These are phyloP conservation scores for Amblyornis subalaris DNA, from an alignment of 2,113 vertebrate genomes.

Conservation along the genomic window DNA sequence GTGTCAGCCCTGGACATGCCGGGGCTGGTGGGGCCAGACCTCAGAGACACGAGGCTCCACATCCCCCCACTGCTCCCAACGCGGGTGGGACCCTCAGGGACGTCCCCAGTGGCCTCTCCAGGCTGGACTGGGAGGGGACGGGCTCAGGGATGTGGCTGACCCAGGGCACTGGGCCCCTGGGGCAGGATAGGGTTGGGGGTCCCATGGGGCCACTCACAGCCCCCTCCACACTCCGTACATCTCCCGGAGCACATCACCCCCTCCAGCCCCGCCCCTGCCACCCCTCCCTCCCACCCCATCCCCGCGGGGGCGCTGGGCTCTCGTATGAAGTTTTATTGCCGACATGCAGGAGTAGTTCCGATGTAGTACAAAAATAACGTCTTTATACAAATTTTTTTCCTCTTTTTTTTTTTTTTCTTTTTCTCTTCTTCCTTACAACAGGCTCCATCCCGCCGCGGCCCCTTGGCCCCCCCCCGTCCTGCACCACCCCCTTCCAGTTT, in stretches of 20 bases:
- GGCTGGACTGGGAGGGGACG: background rate
- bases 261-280: accelerated
- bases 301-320: conserved; percentile 38
- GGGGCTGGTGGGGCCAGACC: background rate
- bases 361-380: conserved; percentile 98
- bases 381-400: conserved; percentile 92
- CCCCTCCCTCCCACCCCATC: background rate
- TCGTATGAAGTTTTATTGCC: conserved; percentile 89
- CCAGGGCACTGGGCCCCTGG: background rate
- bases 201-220: background rate
- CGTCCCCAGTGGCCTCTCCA: accelerated
- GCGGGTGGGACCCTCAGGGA: background rate
- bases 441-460: conserved; percentile 69
- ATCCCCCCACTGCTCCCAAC: background rate
- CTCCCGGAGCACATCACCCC: background rate
- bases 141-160: background rate
- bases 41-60: too few relatives aligned
- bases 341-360: conserved; percentile 95
- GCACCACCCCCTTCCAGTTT: conserved; percentile 61
- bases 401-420: conserved; percentile 58
- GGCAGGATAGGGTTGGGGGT: background rate
- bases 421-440: conserved; percentile 82
- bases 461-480: conserved; percentile 55
- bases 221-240: background rate
- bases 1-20: accelerated